Base-by-base conservation (phyloP, 2,888 invertebrate genomes). In the Uloborus plumipes region DNA sequence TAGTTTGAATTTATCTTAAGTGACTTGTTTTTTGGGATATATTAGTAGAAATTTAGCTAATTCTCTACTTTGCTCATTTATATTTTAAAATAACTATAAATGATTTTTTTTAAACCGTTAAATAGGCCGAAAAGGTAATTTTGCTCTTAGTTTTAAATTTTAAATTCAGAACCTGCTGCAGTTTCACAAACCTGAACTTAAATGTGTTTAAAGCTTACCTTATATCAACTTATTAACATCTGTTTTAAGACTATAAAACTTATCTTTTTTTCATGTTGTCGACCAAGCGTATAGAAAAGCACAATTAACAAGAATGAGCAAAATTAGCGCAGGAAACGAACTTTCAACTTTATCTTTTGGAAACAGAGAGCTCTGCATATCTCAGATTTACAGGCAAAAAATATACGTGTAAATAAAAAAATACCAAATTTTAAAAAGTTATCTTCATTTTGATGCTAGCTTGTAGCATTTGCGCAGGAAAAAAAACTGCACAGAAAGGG, bases 311-410 rank as follows among this genome's bases (percentile, higher is more conserved):
- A 71, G 62, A 22, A 47, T 49, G 22, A 59, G 31, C 50, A 53
- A 20, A 55, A 55, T 20, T 18, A 55, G 9, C 15, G 13, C 13
- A 67, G 67, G 75, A 67, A 75, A 72, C 31, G 72, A 59, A 71
- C 58, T 55, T 58, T 39, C 20, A 66, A 67, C 67, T 59, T 75
- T 75, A 75, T 75, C 75, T 75, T 75, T 55, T 18, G 50, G 50
- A 67, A 75, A 75, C 75, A 75, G 75, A 75, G 55, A 64, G 59
- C 47, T 20, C 65, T 67, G 20, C 67, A 51, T 75, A 75, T 75
- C 75, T 26, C 67, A 14, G 66, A 58, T 75, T 75, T 50, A 67
- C 75, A 75, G 75, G 67, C 75, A 39, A 75, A 75, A 74, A 75
- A 11, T 66, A 75, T 39, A 51, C 59, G 9, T 20, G n/a, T 55